Evolutionary conservation across 2,797 vertebrate genomes (phyloP).

Genomic region (Sphenopsis melanotis): DNA sequence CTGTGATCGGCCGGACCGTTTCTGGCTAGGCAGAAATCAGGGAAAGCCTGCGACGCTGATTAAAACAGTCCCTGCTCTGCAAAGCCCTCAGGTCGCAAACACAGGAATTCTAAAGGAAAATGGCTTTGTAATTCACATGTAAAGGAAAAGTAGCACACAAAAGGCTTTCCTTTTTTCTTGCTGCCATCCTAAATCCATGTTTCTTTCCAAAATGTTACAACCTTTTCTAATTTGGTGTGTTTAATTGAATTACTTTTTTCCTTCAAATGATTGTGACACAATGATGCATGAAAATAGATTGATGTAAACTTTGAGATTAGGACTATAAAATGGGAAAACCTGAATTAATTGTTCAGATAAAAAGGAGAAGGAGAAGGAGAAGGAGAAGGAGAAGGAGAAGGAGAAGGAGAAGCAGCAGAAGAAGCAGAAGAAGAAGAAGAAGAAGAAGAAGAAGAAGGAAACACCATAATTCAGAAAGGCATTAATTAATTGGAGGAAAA

Average conservation of each 20-base stretch:
- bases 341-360: background rate
- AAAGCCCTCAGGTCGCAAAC: background rate
- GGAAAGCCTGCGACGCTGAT: background rate
- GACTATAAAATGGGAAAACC: background rate
- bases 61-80: background rate
- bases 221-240: background rate
- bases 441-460: fast-evolving
- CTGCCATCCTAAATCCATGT: background rate
- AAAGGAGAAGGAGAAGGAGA: background rate
- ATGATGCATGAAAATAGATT: background rate
- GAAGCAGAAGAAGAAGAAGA: too few species aligned
- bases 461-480: background rate
- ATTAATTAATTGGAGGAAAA: conserved; percentile 17
- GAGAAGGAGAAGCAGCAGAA: fast-evolving
- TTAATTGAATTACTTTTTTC: background rate
- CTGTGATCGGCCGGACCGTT: background rate
- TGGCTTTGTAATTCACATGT: background rate
- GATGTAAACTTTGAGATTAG: background rate
- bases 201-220: background rate
- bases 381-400: background rate
- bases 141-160: background rate
- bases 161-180: background rate
- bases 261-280: background rate
- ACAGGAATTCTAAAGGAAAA: background rate
- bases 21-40: background rate